A percentile compares a stretch with the other conserved stretches of the same genome.
phyloP scores from a whole-genome alignment of 2,797 vertebrate genomes.

The Aplochiton taeniatus region DNA sequence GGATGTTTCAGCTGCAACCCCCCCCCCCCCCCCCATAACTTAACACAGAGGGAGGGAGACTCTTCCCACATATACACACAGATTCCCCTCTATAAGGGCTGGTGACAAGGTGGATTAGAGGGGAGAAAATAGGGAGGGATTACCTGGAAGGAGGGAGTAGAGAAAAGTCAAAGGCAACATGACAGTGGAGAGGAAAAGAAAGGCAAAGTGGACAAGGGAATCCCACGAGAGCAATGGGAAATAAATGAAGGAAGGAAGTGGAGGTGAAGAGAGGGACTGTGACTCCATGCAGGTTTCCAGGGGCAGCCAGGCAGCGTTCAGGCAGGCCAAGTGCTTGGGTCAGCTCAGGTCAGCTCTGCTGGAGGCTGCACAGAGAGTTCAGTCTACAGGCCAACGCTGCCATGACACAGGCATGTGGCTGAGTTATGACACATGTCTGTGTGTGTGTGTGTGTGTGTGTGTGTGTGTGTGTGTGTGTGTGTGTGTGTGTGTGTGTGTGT shows the following conservation, averaged over 20 bases:
- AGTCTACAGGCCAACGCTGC: conserved; percentile 1
- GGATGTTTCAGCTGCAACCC: background rate
- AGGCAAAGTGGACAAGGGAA: too few relatives aligned
- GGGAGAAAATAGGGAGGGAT: background rate
- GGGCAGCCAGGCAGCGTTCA: conserved; percentile 25
- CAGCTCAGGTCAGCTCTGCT: conserved; percentile 43
- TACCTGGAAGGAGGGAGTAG: background rate
- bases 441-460: background rate
- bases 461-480: background rate
- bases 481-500: background rate
- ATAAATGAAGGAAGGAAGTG: too few relatives aligned
- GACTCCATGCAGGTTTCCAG: conserved; percentile 9
- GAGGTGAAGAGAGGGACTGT: background rate
- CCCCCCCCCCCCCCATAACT: too few relatives aligned
- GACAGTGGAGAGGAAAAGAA: too few relatives aligned
- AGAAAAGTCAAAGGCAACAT: background rate
- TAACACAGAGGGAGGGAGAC: too few relatives aligned
- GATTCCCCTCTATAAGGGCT: too few relatives aligned
- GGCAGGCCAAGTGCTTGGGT: conserved; percentile 38
- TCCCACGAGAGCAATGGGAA: too few relatives aligned
- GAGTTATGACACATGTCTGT: conserved; percentile 40
- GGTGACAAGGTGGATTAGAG: background rate
- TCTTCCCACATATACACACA: too few relatives aligned
- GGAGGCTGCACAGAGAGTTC: conserved; percentile 14
- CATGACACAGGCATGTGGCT: conserved; percentile 21